A percentile compares a stretch with the other conserved stretches of the same genome.
Evolutionary conservation across 2,113 vertebrate species (phyloP).

Genomic region (Megaceryle torquata): DNA sequence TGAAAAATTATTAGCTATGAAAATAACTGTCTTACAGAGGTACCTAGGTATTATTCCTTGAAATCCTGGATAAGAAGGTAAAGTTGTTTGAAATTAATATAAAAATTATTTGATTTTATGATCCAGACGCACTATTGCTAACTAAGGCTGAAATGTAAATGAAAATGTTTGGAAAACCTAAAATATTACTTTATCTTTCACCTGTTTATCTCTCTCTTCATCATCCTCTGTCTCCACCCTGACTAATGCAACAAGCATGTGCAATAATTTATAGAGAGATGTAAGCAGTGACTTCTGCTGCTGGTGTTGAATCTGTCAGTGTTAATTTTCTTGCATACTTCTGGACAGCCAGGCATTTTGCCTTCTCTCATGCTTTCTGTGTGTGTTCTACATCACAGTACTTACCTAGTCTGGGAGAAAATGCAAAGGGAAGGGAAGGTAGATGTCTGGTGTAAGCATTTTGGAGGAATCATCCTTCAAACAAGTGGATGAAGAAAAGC

Average conservation of each 20-base stretch:
- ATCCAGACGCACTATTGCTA: neutral
- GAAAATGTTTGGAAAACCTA: neutral
- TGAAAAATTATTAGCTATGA: neutral
- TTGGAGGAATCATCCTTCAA: constrained; percentile 8
- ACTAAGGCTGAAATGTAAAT: neutral
- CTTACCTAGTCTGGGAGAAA: neutral
- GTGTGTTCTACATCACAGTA: neutral
- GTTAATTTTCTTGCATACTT: neutral
- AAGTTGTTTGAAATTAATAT: neutral
- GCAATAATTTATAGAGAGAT: neutral
- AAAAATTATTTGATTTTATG: neutral
- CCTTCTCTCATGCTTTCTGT: neutral
- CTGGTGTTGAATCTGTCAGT: neutral
- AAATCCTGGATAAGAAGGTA: neutral
- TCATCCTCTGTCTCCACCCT: neutral
- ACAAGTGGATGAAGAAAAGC: constrained; percentile 10
- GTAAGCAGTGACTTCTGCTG: neutral
- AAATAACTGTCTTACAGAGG: neutral
- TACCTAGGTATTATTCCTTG: neutral
- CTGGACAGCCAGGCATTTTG: neutral
- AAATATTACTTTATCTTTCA: neutral
- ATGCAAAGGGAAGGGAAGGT: neutral
- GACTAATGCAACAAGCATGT: neutral
- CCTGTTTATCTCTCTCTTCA: neutral
- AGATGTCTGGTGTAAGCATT: neutral